Evolutionary conservation across 2,797 vertebrate genomes (phyloP).

Genomic region (Apogon talboti): DNA sequence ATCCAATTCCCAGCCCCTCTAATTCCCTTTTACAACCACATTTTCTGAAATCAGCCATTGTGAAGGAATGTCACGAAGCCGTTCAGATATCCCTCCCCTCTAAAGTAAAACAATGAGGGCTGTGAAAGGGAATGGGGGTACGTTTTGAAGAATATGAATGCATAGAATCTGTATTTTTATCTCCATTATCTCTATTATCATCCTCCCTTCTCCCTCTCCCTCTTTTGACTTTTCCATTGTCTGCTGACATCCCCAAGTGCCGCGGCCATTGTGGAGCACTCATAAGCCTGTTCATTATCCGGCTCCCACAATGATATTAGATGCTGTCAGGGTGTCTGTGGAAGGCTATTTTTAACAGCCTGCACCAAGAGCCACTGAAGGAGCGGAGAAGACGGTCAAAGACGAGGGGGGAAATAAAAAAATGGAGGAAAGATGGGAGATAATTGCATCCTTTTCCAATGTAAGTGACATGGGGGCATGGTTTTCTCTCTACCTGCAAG

Average conservation of each 20-base stretch:
- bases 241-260: conserved; percentile 37
- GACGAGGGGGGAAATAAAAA: not conserved
- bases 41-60: conserved; percentile 47
- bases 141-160: conserved; percentile 39
- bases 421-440: conserved; percentile 36
- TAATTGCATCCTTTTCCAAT: conserved; percentile 69
- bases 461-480: conserved; percentile 59
- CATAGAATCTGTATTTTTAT: conserved; percentile 47
- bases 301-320: conserved; percentile 63
- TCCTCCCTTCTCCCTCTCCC: conserved; percentile 33
- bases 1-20: conserved; percentile 11
- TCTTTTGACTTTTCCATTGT: conserved; percentile 37
- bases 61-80: conserved; percentile 45
- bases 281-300: conserved; percentile 70
- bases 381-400: conserved; percentile 35
- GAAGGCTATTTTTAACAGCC: conserved; percentile 65
- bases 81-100: conserved; percentile 29
- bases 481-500: conserved; percentile 48
- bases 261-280: conserved; percentile 55
- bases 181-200: conserved; percentile 61
- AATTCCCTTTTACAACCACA: conserved; percentile 34
- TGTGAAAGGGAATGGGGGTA: conserved; percentile 1
- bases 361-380: conserved; percentile 25
- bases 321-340: conserved; percentile 66
- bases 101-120: conserved; percentile 42